Evolutionary conservation across 2,888 invertebrate genomes (phyloP).

Genomic region (Archaeoteleia sp.): DNA sequence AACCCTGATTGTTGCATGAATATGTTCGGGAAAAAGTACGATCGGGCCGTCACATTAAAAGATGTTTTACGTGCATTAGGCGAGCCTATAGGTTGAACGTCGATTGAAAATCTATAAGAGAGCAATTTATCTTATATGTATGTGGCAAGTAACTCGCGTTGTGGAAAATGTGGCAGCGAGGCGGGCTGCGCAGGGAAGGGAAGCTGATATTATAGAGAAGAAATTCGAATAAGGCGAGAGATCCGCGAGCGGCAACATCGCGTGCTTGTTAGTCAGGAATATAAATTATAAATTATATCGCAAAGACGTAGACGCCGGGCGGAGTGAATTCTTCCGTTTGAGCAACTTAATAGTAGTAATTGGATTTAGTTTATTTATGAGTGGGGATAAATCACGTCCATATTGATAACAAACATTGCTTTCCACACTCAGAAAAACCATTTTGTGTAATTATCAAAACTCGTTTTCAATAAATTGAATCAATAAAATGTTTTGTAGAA

Average conservation of each 20-base stretch:
- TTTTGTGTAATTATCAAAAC: too few species aligned
- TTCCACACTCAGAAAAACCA: too few species aligned
- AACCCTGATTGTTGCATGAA: constrained; percentile 33
- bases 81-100: constrained; percentile 32
- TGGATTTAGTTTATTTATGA: constrained; percentile 41
- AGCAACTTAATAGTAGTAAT: constrained; percentile 30
- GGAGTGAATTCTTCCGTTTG: constrained; percentile 31
- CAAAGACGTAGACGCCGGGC: constrained; percentile 18
- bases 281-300: constrained; percentile 61
- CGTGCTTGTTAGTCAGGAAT: constrained; percentile 55
- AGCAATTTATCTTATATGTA: constrained; percentile 43
- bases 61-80: constrained; percentile 47
- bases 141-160: constrained; percentile 7
- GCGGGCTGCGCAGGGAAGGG: constrained; percentile 4
- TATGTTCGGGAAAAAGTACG: constrained; percentile 7
- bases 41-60: constrained; percentile 29
- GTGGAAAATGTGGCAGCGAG: too few species aligned
- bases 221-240: constrained; percentile 49
- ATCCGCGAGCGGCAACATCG: constrained; percentile 55
- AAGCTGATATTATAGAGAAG: constrained; percentile 38
- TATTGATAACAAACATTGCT: neutral
- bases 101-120: constrained; percentile 48
- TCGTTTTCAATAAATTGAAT: too few species aligned
- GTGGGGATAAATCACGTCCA: constrained; percentile 18
- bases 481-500: too few species aligned